These are phyloP conservation scores for Lucinisca nassula DNA, from an alignment of 2,888 invertebrate genomes.

Conservation along the genomic window DNA sequence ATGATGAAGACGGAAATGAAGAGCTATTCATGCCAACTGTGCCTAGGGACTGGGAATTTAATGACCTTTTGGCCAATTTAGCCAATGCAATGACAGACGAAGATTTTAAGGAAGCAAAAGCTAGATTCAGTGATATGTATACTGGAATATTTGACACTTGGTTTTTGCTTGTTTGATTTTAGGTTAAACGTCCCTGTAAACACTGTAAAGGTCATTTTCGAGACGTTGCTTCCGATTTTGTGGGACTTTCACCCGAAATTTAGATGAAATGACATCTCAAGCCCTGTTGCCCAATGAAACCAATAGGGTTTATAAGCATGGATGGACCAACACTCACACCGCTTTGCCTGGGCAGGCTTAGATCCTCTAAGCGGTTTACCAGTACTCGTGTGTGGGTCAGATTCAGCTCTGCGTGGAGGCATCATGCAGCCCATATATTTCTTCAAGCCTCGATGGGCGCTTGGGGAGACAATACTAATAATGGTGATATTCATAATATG, in stretches of 20 bases:
- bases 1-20: not conserved
- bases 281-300: not conserved
- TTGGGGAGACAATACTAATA: too few relatives aligned
- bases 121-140: not conserved
- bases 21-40: not conserved
- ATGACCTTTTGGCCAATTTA: not conserved
- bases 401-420: too few relatives aligned
- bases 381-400: too few relatives aligned
- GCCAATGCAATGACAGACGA: not conserved
- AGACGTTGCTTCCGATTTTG: not conserved
- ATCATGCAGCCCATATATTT: too few relatives aligned
- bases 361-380: too few relatives aligned
- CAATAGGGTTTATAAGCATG: too few relatives aligned
- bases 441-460: too few relatives aligned
- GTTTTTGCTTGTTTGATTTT: not conserved
- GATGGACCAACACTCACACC: too few relatives aligned
- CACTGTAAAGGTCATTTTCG: not conserved
- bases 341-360: too few relatives aligned
- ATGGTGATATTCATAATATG: too few relatives aligned
- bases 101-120: not conserved
- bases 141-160: not conserved
- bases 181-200: not conserved
- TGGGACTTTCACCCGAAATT: not conserved
- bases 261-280: not conserved
- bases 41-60: not conserved